A percentile compares a stretch with the other conserved stretches of the same genome.
phyloP scores from a whole-genome alignment of 1,140 invertebrate species.

The Hermetia illucens region DNA sequence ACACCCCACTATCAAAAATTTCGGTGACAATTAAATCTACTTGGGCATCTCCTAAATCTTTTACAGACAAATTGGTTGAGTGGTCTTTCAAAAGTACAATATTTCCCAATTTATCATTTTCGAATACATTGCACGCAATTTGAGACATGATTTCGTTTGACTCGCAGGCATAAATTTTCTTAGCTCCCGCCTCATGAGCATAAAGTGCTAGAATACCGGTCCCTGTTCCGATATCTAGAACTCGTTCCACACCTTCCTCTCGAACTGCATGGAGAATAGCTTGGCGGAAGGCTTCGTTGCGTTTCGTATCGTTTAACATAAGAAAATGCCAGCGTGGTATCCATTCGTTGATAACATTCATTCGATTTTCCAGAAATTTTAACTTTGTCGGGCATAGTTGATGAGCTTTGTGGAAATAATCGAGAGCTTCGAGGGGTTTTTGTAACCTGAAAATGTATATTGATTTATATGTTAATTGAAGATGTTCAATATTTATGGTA shows the following conservation, averaged over 20 bases:
- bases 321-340: constrained; percentile 68
- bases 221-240: constrained; percentile 62
- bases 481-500: no score
- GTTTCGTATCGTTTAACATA: constrained; percentile 59
- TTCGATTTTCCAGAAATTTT: constrained; percentile 26
- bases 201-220: constrained; percentile 55
- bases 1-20: constrained; percentile 61
- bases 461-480: not conserved
- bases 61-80: constrained; percentile 38
- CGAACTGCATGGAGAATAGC: constrained; percentile 44
- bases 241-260: constrained; percentile 33
- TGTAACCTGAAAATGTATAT: constrained; percentile 9
- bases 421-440: constrained; percentile 1
- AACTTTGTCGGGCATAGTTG: constrained; percentile 18
- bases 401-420: constrained; percentile 1
- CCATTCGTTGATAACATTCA: constrained; percentile 29
- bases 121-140: constrained; percentile 41
- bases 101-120: constrained; percentile 35
- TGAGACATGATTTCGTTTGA: constrained; percentile 43
- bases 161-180: constrained; percentile 49
- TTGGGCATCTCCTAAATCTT: constrained; percentile 39
- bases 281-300: constrained; percentile 48
- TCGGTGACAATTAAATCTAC: constrained; percentile 56
- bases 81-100: constrained; percentile 33
- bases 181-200: constrained; percentile 38